phyloP scores from a whole-genome alignment of 1,140 invertebrate genomes.

The Ridgeia piscesae region DNA sequence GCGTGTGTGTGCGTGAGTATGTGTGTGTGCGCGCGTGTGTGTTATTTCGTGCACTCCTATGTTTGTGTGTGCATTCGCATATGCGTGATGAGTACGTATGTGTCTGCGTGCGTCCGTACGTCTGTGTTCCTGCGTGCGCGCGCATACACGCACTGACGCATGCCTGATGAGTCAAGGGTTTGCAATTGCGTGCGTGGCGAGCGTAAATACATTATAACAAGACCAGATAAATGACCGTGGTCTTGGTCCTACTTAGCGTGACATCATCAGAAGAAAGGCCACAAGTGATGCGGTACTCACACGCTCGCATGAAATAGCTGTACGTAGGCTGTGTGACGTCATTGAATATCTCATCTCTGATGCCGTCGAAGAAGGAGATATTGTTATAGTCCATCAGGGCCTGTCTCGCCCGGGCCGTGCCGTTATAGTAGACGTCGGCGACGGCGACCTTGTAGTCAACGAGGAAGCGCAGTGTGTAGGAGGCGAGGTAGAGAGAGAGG shows the following conservation, averaged over 20 bases:
- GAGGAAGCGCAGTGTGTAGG: conserved; percentile 54
- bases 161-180: too few species aligned
- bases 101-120: too few species aligned
- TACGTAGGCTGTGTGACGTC: conserved; percentile 29
- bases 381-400: conserved; percentile 38
- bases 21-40: neutral
- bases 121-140: too few species aligned
- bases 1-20: too few species aligned
- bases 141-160: too few species aligned
- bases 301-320: conserved; percentile 58
- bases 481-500: conserved; percentile 55
- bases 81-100: too few species aligned
- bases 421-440: conserved; percentile 48
- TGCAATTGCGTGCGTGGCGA: too few species aligned
- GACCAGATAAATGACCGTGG: neutral
- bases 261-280: neutral
- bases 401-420: conserved; percentile 41
- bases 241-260: neutral
- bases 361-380: conserved; percentile 34
- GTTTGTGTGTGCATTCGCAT: too few species aligned
- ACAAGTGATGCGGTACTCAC: conserved; percentile 39
- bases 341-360: conserved; percentile 33
- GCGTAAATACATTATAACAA: neutral
- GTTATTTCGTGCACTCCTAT: too few species aligned
- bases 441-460: conserved; percentile 34